These are phyloP conservation scores for Epinotia nisella DNA, from an alignment of 2,888 invertebrate species.

Conservation along the genomic window DNA sequence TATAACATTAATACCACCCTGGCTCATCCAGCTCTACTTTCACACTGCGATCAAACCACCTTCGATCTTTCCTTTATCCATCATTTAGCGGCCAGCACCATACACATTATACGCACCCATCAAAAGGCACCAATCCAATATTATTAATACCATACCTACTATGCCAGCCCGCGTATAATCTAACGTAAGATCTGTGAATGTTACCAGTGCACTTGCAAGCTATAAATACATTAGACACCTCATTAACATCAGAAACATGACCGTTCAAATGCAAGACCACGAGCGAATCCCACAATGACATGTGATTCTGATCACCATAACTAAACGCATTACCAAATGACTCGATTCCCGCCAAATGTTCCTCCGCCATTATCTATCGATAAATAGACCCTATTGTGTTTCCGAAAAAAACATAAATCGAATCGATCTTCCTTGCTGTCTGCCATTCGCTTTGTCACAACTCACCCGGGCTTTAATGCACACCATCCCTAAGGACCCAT, in stretches of 20 bases:
- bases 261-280: neutral
- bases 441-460: conserved; percentile 70
- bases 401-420: conserved; percentile 82
- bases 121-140: too few relatives aligned
- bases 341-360: conserved; percentile 79
- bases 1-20: too few relatives aligned
- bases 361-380: conserved; percentile 79
- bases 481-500: conserved; percentile 75
- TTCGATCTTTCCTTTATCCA: too few relatives aligned
- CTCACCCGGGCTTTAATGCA: conserved; percentile 64
- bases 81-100: too few relatives aligned
- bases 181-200: neutral
- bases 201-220: neutral
- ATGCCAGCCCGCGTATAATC: neutral
- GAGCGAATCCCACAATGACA: conserved; percentile 62
- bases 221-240: conserved; percentile 3
- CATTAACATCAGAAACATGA: conserved; percentile 25
- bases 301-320: conserved; percentile 82
- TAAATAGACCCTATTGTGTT: conserved; percentile 78
- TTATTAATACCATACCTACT: too few relatives aligned
- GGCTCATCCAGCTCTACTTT: too few relatives aligned
- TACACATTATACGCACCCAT: too few relatives aligned
- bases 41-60: too few relatives aligned
- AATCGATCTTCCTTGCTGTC: conserved; percentile 81
- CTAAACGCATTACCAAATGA: conserved; percentile 78